A percentile compares a stretch with the other conserved stretches of the same genome.
Evolutionary conservation across 2,888 invertebrate species (phyloP).

Genomic region (Anodontia alba): DNA sequence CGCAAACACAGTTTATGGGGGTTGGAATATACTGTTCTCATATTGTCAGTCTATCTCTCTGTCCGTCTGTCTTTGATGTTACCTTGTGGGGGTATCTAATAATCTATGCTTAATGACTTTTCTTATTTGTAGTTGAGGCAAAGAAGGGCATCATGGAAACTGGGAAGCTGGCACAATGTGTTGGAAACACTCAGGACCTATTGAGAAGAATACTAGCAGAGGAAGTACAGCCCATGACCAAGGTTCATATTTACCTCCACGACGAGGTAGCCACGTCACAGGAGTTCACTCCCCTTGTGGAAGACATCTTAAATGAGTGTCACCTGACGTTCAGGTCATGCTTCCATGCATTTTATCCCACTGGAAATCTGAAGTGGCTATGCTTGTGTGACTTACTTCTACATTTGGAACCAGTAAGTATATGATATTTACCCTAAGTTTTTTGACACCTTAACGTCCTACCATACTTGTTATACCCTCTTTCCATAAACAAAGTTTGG

Average conservation of each 20-base stretch:
- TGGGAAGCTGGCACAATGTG: constrained; percentile 92
- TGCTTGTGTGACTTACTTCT: constrained; percentile 90
- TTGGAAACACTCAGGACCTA: constrained; percentile 93
- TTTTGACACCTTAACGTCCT: too few species aligned
- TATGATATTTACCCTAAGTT: too few species aligned
- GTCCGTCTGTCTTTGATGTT: too few species aligned
- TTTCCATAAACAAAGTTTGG: too few species aligned
- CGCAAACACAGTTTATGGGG: too few species aligned
- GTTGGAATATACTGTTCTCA: too few species aligned
- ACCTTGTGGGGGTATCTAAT: too few species aligned
- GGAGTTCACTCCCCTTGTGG: constrained; percentile 73
- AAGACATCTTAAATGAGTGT: constrained; percentile 93
- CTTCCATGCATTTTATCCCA: constrained; percentile 98
- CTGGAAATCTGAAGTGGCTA: constrained; percentile 96
- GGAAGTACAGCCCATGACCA: constrained; percentile 67
- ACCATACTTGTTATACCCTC: neutral
- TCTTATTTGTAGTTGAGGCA: constrained; percentile 17
- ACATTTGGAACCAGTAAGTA: constrained; percentile 80
- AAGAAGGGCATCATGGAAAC: constrained; percentile 87
- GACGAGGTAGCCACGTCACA: constrained; percentile 67
- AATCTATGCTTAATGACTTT: neutral
- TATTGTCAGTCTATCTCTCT: too few species aligned
- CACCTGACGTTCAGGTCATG: constrained; percentile 95
- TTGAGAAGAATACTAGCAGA: constrained; percentile 94
- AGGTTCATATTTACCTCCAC: constrained; percentile 20